These are phyloP conservation scores for Chironomus striatipennis DNA, from an alignment of 1,140 invertebrate species.

Conservation along the genomic window DNA sequence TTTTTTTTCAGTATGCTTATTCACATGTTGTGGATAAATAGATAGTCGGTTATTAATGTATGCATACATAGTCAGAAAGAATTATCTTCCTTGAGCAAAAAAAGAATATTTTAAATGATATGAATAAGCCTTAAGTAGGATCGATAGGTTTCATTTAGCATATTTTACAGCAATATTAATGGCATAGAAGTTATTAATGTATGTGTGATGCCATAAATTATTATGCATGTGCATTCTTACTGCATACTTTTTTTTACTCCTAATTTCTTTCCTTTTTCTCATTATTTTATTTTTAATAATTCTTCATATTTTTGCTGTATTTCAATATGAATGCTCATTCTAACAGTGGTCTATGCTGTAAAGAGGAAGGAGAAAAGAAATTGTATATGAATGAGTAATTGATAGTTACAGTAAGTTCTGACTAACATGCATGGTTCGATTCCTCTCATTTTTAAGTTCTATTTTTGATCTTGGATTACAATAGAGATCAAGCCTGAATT, in stretches of 20 bases:
- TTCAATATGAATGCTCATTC: neutral
- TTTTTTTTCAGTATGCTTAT: neutral
- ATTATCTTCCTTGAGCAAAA: no score
- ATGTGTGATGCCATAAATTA: constrained; percentile 13
- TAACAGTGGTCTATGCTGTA: neutral
- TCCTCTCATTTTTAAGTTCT: no score
- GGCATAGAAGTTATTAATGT: neutral
- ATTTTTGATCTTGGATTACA: no score
- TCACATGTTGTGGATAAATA: neutral
- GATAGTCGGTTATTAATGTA: no score
- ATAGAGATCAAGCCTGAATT: no score
- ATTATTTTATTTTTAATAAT: neutral
- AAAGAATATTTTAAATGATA: no score
- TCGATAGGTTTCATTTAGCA: neutral
- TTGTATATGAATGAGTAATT: neutral
- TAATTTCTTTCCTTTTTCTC: neutral
- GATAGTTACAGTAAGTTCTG: neutral
- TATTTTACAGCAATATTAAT: neutral
- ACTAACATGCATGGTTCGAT: no score
- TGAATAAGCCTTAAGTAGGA: neutral
- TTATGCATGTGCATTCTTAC: neutral
- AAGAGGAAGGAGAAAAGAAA: no score
- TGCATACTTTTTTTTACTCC: neutral
- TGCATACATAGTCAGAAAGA: no score
- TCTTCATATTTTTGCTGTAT: neutral